Evolutionary conservation across 2,797 vertebrate species (phyloP).

Genomic region (Sorex maritimensis): DNA sequence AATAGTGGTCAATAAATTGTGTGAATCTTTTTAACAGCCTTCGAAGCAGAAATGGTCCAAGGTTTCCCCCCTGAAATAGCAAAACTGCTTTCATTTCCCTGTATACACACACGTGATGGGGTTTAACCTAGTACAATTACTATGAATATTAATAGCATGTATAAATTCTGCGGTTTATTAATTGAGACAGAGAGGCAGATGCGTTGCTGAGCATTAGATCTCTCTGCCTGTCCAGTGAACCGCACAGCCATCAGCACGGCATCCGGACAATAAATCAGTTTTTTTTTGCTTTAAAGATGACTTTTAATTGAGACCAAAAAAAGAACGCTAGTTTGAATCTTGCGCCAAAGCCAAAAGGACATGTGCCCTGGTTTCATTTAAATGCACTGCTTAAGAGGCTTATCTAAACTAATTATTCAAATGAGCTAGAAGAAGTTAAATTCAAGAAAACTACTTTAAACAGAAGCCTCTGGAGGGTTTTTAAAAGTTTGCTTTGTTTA

Average conservation of each 20-base stretch:
- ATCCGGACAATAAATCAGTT: constrained; percentile 77
- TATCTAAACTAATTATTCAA: constrained; percentile 93
- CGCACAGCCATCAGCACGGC: constrained; percentile 82
- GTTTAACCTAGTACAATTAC: constrained; percentile 84
- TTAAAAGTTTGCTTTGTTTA: constrained; percentile 83
- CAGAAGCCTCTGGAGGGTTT: constrained; percentile 52
- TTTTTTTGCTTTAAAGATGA: constrained; percentile 86
- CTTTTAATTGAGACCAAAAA: constrained; percentile 87
- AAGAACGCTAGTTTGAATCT: constrained; percentile 88
- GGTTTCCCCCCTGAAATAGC: constrained; percentile 72
- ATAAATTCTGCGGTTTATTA: constrained; percentile 89
- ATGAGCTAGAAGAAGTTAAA: constrained; percentile 93
- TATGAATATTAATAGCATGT: constrained; percentile 87
- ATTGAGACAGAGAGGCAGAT: constrained; percentile 86
- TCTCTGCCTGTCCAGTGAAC: constrained; percentile 83
- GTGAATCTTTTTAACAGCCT: constrained; percentile 63
- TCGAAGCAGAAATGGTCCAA: constrained; percentile 70
- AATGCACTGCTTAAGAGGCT: constrained; percentile 92
- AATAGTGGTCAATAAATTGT: constrained; percentile 86
- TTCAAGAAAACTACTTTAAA: constrained; percentile 89
- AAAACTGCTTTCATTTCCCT: constrained; percentile 69
- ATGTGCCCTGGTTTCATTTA: constrained; percentile 92
- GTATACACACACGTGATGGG: constrained; percentile 70
- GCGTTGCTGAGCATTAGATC: constrained; percentile 82
- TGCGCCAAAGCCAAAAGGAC: constrained; percentile 89